Conservation (phyloP, 2,113 vertebrate genomes). For the Clarias gariepinus region DNA sequence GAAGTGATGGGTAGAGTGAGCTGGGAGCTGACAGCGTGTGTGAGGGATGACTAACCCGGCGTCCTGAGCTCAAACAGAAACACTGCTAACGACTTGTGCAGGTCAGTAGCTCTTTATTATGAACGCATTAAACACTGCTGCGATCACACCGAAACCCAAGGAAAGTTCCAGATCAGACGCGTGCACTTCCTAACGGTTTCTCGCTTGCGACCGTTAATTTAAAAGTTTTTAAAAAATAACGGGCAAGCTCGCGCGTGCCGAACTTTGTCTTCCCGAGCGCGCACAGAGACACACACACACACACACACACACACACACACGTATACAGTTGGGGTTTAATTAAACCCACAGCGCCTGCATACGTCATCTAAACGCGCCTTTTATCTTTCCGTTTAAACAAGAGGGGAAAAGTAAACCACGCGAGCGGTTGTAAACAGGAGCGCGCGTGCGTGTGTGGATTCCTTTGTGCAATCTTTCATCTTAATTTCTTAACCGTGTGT, state of each 20-base stretch:
- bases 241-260: background rate
- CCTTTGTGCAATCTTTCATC: background rate
- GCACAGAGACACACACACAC: background rate
- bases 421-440: background rate
- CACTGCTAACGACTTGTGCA: background rate
- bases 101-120: background rate
- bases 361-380: slow-evolving; percentile 1
- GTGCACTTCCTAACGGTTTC: background rate
- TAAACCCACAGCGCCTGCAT: background rate
- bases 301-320: too few species aligned
- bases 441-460: too few species aligned
- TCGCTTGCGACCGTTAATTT: background rate
- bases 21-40: background rate
- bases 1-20: background rate
- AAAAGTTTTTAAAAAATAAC: background rate
- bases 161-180: too few species aligned
- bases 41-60: background rate
- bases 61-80: background rate
- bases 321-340: background rate
- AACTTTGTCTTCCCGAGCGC: background rate
- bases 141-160: too few species aligned
- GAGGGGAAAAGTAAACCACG: too few species aligned
- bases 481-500: background rate
- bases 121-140: background rate
- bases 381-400: background rate